These are phyloP conservation scores for Cololabis saira DNA, from an alignment of 2,113 vertebrate genomes.

Conservation along the genomic window DNA sequence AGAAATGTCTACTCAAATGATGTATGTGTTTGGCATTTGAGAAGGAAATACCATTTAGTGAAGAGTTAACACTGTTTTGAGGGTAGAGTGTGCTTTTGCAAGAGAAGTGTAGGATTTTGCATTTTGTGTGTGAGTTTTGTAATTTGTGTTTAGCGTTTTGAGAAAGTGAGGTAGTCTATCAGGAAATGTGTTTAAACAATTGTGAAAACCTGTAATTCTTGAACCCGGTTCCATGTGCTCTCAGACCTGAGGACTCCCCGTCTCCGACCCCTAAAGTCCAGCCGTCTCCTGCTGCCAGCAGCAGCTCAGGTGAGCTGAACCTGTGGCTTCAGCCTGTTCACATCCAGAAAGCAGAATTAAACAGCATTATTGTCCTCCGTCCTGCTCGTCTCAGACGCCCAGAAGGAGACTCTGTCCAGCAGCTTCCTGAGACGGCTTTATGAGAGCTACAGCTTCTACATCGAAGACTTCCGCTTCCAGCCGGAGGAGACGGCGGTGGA, in stretches of 20 bases:
- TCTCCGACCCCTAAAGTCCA: constrained; percentile 82
- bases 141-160: too few relatives aligned
- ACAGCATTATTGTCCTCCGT: not conserved
- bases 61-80: too few relatives aligned
- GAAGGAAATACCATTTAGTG: too few relatives aligned
- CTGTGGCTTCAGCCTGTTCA: not conserved
- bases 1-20: too few relatives aligned
- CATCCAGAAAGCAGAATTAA: not conserved
- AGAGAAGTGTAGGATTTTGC: too few relatives aligned
- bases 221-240: not conserved
- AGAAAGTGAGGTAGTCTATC: too few relatives aligned
- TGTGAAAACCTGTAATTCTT: too few relatives aligned
- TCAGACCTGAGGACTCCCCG: constrained; percentile 87
- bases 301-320: constrained; percentile 83
- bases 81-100: too few relatives aligned
- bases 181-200: too few relatives aligned
- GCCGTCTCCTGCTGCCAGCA: constrained; percentile 61
- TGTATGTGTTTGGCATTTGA: too few relatives aligned
- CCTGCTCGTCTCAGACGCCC: constrained; percentile 81
- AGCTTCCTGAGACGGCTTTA: constrained; percentile 89
- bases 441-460: constrained; percentile 87
- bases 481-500: constrained; percentile 91
- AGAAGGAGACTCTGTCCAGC: constrained; percentile 79
- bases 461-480: constrained; percentile 95
- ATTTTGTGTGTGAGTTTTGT: too few relatives aligned